phyloP scores from a whole-genome alignment of 2,113 vertebrate genomes.

The Leucosticte australis region DNA sequence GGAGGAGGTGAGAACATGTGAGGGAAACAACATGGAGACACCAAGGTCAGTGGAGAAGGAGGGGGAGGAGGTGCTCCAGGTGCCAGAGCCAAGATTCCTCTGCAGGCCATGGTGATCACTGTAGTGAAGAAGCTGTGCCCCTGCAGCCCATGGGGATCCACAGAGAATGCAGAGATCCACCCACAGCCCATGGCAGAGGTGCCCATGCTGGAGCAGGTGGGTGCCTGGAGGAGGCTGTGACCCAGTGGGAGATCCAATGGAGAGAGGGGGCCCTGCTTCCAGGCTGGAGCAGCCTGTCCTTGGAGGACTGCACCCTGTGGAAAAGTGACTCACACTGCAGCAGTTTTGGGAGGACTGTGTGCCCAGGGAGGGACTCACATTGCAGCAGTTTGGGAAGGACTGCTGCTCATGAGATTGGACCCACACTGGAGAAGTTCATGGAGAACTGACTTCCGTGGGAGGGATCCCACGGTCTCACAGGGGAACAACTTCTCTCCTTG shows the following conservation, averaged over 20 bases:
- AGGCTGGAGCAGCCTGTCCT: not conserved
- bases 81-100: rapidly evolving
- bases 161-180: not conserved
- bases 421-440: not conserved
- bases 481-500: not conserved
- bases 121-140: too few species aligned
- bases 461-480: rapidly evolving
- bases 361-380: not conserved
- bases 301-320: not conserved
- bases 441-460: not conserved
- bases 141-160: not conserved
- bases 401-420: not conserved
- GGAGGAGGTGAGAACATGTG: not conserved
- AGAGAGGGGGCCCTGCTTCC: not conserved
- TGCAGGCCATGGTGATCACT: not conserved
- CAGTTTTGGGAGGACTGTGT: too few species aligned
- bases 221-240: not conserved
- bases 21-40: not conserved
- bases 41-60: not conserved
- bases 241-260: too few species aligned
- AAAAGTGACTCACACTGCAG: not conserved
- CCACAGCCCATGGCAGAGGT: not conserved
- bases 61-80: not conserved
- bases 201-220: not conserved
- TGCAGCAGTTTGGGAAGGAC: not conserved